A percentile compares a stretch with the other conserved stretches of the same genome.
phyloP scores from a whole-genome alignment of 2,888 invertebrate species.

The Leptura quadrifasciata region DNA sequence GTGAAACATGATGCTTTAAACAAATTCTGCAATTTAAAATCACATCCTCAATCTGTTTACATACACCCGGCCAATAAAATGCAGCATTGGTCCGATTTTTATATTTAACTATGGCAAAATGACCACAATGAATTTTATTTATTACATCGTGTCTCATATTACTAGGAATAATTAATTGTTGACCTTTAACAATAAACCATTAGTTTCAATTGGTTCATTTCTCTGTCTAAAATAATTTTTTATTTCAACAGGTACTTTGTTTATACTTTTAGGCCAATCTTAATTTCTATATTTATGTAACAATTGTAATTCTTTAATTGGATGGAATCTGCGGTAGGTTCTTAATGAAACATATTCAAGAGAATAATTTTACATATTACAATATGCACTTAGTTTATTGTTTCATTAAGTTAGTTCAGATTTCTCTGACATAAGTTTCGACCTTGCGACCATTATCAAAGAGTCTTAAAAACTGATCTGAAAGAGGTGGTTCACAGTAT shows the following conservation, averaged over 20 bases:
- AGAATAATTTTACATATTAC: too few species aligned
- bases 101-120: conserved; percentile 49
- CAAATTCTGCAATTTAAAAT: conserved; percentile 43
- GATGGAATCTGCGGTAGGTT: too few species aligned
- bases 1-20: conserved; percentile 36
- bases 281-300: conserved; percentile 34
- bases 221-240: conserved; percentile 39
- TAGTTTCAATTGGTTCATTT: conserved; percentile 39
- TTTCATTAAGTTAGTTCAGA: too few species aligned
- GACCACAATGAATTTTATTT: conserved; percentile 46
- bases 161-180: conserved; percentile 44
- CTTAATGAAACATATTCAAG: too few species aligned
- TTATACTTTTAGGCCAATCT: conserved; percentile 47
- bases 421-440: too few species aligned
- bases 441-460: too few species aligned
- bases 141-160: conserved; percentile 44
- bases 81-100: conserved; percentile 39
- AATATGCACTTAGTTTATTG: too few species aligned
- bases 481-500: too few species aligned
- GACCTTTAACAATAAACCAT: conserved; percentile 44
- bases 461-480: too few species aligned
- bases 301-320: conserved; percentile 31
- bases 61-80: conserved; percentile 51
- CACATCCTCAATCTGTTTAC: conserved; percentile 45
- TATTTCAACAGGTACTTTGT: conserved; percentile 36